Conservation (phyloP, 2,113 vertebrate genomes). For the Ailurus styani region DNA sequence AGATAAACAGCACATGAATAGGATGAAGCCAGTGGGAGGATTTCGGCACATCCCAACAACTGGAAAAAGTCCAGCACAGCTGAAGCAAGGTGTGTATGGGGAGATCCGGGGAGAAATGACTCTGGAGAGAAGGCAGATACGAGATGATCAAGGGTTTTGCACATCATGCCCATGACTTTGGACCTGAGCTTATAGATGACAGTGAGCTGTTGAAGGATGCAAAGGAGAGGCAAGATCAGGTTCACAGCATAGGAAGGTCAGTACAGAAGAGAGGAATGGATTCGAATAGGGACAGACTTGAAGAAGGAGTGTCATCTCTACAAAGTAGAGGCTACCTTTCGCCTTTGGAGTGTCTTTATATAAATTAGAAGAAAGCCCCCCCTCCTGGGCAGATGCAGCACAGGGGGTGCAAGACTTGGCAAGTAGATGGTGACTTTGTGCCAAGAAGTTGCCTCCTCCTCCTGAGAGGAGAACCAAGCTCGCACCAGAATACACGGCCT, state of each 20-base stretch:
- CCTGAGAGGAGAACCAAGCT: not conserved
- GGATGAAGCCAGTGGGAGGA: not conserved
- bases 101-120: not conserved
- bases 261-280: not conserved
- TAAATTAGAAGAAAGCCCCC: not conserved
- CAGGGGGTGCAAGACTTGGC: not conserved
- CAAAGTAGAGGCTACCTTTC: not conserved
- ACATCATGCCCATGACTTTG: not conserved
- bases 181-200: not conserved
- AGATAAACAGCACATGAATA: not conserved
- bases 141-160: not conserved
- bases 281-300: not conserved
- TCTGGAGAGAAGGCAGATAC: not conserved
- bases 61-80: not conserved
- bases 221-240: not conserved
- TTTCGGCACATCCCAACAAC: not conserved
- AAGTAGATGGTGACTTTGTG: not conserved
- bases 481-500: too few species aligned
- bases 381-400: not conserved
- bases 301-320: not conserved
- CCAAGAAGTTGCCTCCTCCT: not conserved
- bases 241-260: not conserved
- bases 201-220: not conserved
- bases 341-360: not conserved
- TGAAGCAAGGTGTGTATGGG: not conserved